Conservation (phyloP, 2,888 invertebrate species). For the Platerodrilus igneus region DNA sequence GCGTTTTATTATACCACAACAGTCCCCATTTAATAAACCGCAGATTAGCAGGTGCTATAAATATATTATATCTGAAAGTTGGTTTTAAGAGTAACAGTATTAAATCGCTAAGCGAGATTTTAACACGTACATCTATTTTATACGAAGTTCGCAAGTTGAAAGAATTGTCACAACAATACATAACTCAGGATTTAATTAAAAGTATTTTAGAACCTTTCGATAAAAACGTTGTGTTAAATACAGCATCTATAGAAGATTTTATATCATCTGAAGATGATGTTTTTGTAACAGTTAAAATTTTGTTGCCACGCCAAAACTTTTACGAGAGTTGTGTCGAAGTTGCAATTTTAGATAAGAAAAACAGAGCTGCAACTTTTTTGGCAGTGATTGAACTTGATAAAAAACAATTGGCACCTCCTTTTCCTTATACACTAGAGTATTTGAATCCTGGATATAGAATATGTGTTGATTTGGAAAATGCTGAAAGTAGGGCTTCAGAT, state of each 20-base stretch:
- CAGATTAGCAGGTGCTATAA: conserved; percentile 57
- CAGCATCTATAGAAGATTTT: conserved; percentile 29
- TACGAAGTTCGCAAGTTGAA: conserved; percentile 41
- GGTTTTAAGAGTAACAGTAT: conserved; percentile 29
- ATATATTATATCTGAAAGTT: conserved; percentile 37
- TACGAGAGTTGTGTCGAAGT: conserved; percentile 39
- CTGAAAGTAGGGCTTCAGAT: conserved; percentile 41
- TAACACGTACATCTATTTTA: conserved; percentile 37
- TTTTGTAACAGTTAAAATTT: conserved; percentile 46
- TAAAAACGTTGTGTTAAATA: conserved; percentile 32
- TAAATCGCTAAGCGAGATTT: conserved; percentile 33
- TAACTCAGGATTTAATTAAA: conserved; percentile 36
- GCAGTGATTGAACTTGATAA: conserved; percentile 46
- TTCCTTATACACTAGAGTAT: conserved; percentile 48
- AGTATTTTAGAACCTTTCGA: conserved; percentile 38
- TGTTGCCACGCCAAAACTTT: conserved; percentile 44
- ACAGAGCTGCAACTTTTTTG: conserved; percentile 47
- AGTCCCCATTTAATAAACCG: conserved; percentile 71
- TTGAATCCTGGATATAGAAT: conserved; percentile 42
- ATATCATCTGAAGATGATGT: conserved; percentile 30
- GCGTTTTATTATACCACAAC: conserved; percentile 57
- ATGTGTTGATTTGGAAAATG: conserved; percentile 45
- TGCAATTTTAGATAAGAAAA: conserved; percentile 45
- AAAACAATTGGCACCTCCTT: conserved; percentile 50
- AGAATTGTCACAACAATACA: conserved; percentile 30